phyloP scores from a whole-genome alignment of 2,888 invertebrate genomes.

The Hofmannophila pseudospretella region DNA sequence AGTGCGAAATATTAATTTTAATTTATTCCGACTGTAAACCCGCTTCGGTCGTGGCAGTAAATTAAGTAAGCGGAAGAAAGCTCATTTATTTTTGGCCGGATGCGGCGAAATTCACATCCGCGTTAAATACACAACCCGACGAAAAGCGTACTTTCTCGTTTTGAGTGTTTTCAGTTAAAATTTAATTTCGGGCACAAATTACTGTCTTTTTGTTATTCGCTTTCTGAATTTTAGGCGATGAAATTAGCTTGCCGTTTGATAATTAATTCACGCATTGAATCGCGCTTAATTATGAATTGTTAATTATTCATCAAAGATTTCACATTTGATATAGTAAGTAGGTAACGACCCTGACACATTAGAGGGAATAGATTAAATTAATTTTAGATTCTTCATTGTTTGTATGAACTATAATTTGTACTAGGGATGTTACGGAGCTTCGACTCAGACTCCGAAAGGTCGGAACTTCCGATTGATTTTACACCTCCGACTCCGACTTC shows the following conservation, averaged over 20 bases:
- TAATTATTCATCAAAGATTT: constrained; percentile 46
- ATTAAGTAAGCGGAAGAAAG: constrained; percentile 77
- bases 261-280: constrained; percentile 53
- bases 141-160: constrained; percentile 57
- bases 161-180: constrained; percentile 70
- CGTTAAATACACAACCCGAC: constrained; percentile 71
- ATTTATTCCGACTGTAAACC: constrained; percentile 64
- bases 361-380: background rate
- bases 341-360: too few relatives aligned
- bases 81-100: constrained; percentile 76
- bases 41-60: constrained; percentile 59
- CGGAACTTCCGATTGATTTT: too few relatives aligned
- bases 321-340: constrained; percentile 6
- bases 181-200: constrained; percentile 68
- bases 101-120: constrained; percentile 74
- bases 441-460: too few relatives aligned
- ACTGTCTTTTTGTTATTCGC: constrained; percentile 71
- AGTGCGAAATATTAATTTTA: constrained; percentile 71
- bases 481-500: too few relatives aligned
- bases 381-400: too few relatives aligned
- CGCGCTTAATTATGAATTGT: constrained; percentile 47
- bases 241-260: constrained; percentile 48
- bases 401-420: too few relatives aligned
- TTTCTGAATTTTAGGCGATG: constrained; percentile 65
- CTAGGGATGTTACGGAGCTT: too few relatives aligned